Evolutionary conservation across 2,888 invertebrate species (phyloP).

Genomic region (Eupithecia pulchellata): DNA sequence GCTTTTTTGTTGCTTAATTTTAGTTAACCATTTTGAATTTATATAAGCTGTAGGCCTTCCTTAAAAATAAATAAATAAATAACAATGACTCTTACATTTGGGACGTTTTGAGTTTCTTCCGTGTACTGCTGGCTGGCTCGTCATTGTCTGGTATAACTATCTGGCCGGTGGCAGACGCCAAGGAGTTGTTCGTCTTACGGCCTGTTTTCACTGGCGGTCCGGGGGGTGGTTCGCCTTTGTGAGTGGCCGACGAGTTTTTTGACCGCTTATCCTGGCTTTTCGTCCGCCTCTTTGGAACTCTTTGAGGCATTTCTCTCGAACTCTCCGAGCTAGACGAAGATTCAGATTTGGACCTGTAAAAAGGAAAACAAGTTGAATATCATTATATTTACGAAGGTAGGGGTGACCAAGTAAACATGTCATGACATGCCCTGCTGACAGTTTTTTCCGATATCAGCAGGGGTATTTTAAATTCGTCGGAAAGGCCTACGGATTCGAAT

Average conservation of each 20-base stretch:
- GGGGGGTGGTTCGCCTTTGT: constrained; percentile 76
- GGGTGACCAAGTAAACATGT: too few relatives aligned
- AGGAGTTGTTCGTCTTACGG: constrained; percentile 94
- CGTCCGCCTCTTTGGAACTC: constrained; percentile 60
- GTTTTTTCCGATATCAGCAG: too few relatives aligned
- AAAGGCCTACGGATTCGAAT: too few relatives aligned
- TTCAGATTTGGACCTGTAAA: constrained; percentile 67
- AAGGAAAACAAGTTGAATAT: background rate
- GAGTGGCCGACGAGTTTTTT: constrained; percentile 70
- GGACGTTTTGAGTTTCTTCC: constrained; percentile 88
- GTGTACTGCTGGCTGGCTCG: constrained; percentile 75
- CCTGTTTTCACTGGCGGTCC: constrained; percentile 83
- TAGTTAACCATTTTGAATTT: too few relatives aligned
- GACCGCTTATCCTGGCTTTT: constrained; percentile 71
- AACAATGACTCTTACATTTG: constrained; percentile 84
- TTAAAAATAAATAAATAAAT: too few relatives aligned
- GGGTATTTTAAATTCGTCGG: too few relatives aligned
- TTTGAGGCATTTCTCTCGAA: constrained; percentile 74
- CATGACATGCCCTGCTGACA: too few relatives aligned
- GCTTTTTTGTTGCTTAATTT: too few relatives aligned
- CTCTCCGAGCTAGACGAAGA: constrained; percentile 67
- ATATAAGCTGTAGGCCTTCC: too few relatives aligned
- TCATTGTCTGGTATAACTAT: constrained; percentile 88
- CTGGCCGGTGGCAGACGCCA: constrained; percentile 93
- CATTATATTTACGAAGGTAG: background rate